These are phyloP conservation scores for Margarornis squamiger DNA, from an alignment of 2,797 vertebrate species.

Conservation along the genomic window DNA sequence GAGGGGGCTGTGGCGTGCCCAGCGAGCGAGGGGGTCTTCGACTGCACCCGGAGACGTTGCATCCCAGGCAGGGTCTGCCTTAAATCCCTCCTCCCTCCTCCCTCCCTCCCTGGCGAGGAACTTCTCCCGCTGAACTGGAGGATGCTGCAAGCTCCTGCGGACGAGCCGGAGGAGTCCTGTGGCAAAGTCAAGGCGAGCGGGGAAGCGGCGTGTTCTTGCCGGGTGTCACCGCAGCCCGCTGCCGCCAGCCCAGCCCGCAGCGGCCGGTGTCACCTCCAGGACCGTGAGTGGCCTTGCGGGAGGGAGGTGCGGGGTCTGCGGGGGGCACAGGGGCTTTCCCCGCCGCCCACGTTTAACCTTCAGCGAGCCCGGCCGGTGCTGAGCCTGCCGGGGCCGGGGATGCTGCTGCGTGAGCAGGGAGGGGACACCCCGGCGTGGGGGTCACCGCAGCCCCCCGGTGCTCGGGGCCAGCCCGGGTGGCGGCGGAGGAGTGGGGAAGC, in stretches of 20 bases:
- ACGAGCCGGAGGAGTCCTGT: constrained; percentile 57
- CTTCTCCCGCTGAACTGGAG: constrained; percentile 68
- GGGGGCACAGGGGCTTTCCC: neutral
- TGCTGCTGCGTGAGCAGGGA: neutral
- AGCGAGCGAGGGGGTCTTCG: neutral
- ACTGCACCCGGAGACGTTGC: neutral
- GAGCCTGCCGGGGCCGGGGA: neutral
- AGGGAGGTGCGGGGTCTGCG: neutral
- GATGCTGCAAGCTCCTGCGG: constrained; percentile 70
- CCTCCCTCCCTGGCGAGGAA: constrained; percentile 56
- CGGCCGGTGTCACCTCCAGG: neutral
- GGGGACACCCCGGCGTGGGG: neutral
- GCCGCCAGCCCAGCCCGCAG: neutral
- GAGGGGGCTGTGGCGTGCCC: neutral
- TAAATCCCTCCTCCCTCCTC: constrained; percentile 57
- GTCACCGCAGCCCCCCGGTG: neutral
- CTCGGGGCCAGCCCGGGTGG: neutral
- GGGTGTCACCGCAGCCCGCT: neutral
- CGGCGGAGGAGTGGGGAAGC: neutral
- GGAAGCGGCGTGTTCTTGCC: neutral
- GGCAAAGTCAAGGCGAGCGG: constrained; percentile 61
- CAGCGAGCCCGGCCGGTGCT: neutral
- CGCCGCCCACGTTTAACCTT: constrained; percentile 2
- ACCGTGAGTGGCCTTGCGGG: neutral
- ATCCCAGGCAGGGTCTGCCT: constrained; percentile 28